Evolutionary conservation across 64 coral and sea anemone genomes (phyloP).

Genomic region (Trachythela sp.): DNA sequence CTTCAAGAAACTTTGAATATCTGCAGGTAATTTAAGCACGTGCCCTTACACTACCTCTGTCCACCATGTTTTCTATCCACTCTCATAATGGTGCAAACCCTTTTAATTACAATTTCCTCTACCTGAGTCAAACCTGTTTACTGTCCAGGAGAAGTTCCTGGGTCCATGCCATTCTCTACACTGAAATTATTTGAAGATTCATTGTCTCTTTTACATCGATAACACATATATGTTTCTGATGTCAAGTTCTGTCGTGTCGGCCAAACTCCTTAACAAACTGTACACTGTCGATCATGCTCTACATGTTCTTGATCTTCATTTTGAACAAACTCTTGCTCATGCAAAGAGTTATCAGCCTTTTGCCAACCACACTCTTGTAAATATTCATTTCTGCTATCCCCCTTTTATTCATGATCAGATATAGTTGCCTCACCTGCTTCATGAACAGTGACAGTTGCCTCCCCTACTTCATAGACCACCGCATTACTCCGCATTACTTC

Average conservation of each 20-base stretch:
- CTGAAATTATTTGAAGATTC: slow-evolving; percentile 34
- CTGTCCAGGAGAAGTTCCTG: not conserved
- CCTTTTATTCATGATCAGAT: no score
- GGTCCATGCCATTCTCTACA: no score
- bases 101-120: slow-evolving; percentile 50
- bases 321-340: no score
- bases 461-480: no score
- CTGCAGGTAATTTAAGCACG: slow-evolving; percentile 19
- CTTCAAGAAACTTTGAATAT: slow-evolving; percentile 19
- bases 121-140: slow-evolving; percentile 19
- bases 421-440: no score
- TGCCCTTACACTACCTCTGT: slow-evolving; percentile 19
- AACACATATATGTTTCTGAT: not conserved
- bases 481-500: no score
- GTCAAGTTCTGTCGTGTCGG: no score
- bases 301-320: not conserved
- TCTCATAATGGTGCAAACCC: slow-evolving; percentile 1
- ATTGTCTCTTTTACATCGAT: slow-evolving; percentile 41
- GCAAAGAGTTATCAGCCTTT: no score
- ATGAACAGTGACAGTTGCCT: no score
- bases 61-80: slow-evolving; percentile 41
- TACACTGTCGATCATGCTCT: not conserved
- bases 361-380: not conserved
- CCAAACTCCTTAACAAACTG: not conserved
- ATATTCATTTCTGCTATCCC: no score